Base-by-base conservation (phyloP, 2,113 vertebrate genomes). In the Plecturocebus donacophilus region DNA sequence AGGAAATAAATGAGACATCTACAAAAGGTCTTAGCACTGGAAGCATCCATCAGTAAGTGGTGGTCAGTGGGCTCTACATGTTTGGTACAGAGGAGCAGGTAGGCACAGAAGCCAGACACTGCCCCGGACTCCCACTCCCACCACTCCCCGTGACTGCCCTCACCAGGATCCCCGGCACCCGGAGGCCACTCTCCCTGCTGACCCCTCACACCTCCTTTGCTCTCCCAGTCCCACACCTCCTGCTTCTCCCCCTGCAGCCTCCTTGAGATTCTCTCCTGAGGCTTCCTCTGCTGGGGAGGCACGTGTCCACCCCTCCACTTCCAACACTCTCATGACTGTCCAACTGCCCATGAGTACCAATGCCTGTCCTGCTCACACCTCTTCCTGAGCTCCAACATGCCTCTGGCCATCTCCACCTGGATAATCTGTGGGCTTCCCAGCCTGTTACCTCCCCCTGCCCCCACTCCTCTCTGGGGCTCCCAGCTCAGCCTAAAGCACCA, bases 251-350 rank as follows among this genome's bases (percentile, higher is more conserved):
- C 32, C 25, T 3, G 30, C 2, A 10, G 52, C 25, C 10, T 20
- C 27, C 17, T 14, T 3, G 1, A 20, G 12, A 45, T 17, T 52
- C 75, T 56, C 16, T 27, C 76, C 45, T 54, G 6, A 38, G 9
- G 3, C 61, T 25, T 80, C 20, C 54, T 54, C 35, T 8, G 56
- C 42, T 10, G 42, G 16, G 21, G 23, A 45, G 0, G 4, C 5
- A 2, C 35, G 0, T 0, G 0, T 11, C 54, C 42, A n/a, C 58
- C 82, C 61, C 86, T 49, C 76, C 19, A 10, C 52, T 30, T 12
- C 27, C 16, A 1, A 27, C 27, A 13, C 4, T 7, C 35, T 0
- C 13, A 0, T 0, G 16, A 14, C 2, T 7, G 20, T 19, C 40
- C 73, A 30, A 14, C 32, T 9, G 11, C 25, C 14, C 21, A 3